Conservation (phyloP, 2,797 vertebrate genomes). For the Pitangus sulphuratus region DNA sequence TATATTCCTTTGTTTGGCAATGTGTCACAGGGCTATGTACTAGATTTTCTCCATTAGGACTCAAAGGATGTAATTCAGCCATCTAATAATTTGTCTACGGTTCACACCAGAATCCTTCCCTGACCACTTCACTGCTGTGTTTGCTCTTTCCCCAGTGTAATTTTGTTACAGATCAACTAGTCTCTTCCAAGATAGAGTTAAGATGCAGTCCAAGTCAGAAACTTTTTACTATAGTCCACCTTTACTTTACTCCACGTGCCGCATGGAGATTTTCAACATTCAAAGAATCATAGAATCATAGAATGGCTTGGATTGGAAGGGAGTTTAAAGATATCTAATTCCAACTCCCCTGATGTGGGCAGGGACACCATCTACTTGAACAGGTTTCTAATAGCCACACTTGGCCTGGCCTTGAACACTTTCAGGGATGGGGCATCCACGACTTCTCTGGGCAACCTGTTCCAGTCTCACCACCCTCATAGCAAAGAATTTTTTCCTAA, state of each 20-base stretch:
- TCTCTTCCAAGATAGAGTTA: neutral
- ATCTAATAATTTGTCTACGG: neutral
- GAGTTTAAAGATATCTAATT: neutral
- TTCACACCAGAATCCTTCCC: fast-evolving
- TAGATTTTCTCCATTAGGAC: neutral
- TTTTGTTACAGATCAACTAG: neutral
- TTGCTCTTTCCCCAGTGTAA: neutral
- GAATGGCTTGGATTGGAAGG: neutral
- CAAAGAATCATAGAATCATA: neutral
- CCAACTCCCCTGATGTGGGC: neutral
- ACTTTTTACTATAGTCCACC: neutral
- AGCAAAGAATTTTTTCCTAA: neutral
- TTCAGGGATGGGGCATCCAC: too few relatives aligned
- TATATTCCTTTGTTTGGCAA: neutral
- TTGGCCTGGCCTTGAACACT: neutral
- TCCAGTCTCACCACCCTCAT: neutral
- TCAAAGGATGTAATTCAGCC: neutral
- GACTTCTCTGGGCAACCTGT: neutral
- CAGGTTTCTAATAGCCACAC: neutral
- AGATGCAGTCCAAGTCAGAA: neutral
- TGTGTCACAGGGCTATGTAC: neutral
- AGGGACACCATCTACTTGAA: neutral
- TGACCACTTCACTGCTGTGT: neutral
- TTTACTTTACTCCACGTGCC: neutral
- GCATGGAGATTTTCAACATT: neutral